These are phyloP conservation scores for Cyphomyrmex costatus DNA, from an alignment of 1,140 invertebrate genomes.

Conservation along the genomic window DNA sequence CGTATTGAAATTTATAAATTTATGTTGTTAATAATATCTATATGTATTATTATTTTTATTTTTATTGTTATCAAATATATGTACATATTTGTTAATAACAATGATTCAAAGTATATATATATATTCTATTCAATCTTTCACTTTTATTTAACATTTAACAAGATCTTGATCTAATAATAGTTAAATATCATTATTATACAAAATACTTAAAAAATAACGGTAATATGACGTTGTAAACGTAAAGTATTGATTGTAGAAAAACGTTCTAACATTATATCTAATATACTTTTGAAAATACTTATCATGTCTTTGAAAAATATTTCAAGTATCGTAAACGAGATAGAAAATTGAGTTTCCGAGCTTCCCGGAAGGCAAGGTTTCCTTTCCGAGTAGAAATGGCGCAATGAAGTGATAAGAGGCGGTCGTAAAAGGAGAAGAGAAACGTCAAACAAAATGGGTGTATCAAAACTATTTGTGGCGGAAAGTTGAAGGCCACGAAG, in stretches of 20 bases:
- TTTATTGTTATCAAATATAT: not conserved
- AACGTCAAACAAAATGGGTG: conserved; percentile 46
- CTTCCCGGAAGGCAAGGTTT: conserved; percentile 34
- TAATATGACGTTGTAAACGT: not conserved
- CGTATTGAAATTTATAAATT: not conserved
- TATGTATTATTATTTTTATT: not conserved
- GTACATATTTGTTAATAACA: not conserved
- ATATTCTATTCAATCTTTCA: not conserved
- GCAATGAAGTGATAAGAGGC: conserved; percentile 54
- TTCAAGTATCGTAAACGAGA: conserved; percentile 58
- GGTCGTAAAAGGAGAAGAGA: conserved; percentile 28
- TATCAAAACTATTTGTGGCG: conserved; percentile 56
- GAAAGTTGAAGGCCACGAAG: conserved; percentile 49
- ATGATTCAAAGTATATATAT: not conserved
- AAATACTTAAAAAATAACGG: not conserved
- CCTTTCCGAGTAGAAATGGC: conserved; percentile 44
- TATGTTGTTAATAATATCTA: not conserved
- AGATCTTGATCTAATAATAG: not conserved
- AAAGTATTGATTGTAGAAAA: conserved; percentile 4
- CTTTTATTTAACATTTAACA: not conserved
- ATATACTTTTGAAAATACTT: conserved; percentile 14
- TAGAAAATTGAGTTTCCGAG: conserved; percentile 57
- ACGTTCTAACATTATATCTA: not conserved
- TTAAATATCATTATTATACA: too few relatives aligned
- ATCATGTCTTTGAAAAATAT: conserved; percentile 44